A percentile compares a stretch with the other conserved stretches of the same genome.
phyloP scores from a whole-genome alignment of 2,113 vertebrate genomes.

The Engystomops pustulosus region DNA sequence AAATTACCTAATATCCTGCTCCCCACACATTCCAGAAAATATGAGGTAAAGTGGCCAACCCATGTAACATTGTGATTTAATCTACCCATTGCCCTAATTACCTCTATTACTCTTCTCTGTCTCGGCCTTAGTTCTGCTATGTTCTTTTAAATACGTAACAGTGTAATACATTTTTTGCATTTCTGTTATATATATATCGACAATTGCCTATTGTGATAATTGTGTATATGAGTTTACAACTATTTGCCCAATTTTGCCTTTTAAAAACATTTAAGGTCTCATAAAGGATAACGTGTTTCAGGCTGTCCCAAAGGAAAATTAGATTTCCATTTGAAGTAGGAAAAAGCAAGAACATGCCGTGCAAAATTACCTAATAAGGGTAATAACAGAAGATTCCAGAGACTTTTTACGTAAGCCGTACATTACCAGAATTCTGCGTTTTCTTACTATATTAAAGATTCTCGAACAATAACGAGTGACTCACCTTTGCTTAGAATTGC shows the following conservation, averaged over 20 bases:
- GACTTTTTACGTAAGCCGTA: background rate
- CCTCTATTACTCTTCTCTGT: too few relatives aligned
- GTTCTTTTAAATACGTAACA: too few relatives aligned
- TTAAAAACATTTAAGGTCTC: background rate
- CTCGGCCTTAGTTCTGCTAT: too few relatives aligned
- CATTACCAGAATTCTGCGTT: background rate
- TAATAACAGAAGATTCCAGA: conserved; percentile 4
- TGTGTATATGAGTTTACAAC: background rate
- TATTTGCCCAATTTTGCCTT: background rate
- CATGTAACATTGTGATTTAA: too few relatives aligned
- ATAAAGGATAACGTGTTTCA: background rate
- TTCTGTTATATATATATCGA: too few relatives aligned
- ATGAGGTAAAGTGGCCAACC: too few relatives aligned
- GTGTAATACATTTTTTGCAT: too few relatives aligned
- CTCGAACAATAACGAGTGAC: background rate
- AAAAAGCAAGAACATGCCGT: background rate
- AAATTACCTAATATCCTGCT: too few relatives aligned
- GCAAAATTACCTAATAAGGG: background rate
- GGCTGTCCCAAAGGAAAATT: background rate
- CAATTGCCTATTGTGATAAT: too few relatives aligned
- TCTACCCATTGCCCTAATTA: too few relatives aligned
- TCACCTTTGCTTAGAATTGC: conserved; percentile 26
- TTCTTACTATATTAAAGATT: background rate
- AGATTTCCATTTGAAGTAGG: background rate
- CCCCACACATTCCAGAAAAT: too few relatives aligned